phyloP scores from a whole-genome alignment of 2,888 invertebrate genomes.

The Pristionchus maxplancki region DNA sequence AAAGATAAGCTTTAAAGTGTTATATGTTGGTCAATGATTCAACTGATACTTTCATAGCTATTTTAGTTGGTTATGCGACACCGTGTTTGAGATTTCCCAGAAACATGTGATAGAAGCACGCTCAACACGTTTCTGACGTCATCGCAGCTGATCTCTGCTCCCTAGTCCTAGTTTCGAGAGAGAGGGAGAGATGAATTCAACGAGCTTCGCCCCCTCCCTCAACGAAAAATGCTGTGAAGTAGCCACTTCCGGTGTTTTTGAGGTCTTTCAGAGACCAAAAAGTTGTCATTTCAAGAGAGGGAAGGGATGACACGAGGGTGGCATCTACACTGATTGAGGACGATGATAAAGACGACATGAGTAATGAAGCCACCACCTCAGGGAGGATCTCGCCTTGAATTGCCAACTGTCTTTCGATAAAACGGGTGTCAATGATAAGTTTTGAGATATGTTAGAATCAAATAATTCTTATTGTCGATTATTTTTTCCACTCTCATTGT shows the following conservation, averaged over 20 bases:
- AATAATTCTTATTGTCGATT: background rate
- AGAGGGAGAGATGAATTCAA: background rate
- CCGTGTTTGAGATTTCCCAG: background rate
- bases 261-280: conserved; percentile 1
- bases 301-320: background rate
- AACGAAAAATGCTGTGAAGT: background rate
- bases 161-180: background rate
- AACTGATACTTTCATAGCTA: background rate
- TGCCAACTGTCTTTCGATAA: background rate
- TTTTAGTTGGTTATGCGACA: too few relatives aligned
- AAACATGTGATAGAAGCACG: background rate
- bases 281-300: background rate
- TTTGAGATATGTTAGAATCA: too few relatives aligned
- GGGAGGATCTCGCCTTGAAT: background rate
- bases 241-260: conserved; percentile 29
- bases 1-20: too few relatives aligned
- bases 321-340: background rate
- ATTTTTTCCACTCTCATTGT: background rate
- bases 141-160: background rate
- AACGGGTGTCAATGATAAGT: too few relatives aligned
- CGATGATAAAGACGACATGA: background rate
- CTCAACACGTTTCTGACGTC: background rate
- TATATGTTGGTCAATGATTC: background rate
- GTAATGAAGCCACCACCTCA: background rate
- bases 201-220: background rate